Evolutionary conservation across 2,888 invertebrate genomes (phyloP).

Genomic region (Asteroscopus sphinx): DNA sequence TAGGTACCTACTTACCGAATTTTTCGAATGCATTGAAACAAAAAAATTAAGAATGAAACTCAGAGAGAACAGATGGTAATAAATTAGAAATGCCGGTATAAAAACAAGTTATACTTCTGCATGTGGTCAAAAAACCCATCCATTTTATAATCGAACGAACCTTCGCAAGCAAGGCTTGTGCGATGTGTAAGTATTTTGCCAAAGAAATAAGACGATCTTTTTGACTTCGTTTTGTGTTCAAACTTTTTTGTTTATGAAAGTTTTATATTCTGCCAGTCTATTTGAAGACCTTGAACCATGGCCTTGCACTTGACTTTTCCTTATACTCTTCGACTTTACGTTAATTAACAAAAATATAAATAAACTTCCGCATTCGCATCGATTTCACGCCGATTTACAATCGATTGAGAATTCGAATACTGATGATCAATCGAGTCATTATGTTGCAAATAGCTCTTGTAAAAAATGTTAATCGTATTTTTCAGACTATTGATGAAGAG

Average conservation of each 20-base stretch:
- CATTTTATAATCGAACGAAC: too few relatives aligned
- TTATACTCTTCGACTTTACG: constrained; percentile 8
- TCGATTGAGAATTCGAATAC: constrained; percentile 11
- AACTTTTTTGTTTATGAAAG: constrained; percentile 12
- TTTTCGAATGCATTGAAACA: too few relatives aligned
- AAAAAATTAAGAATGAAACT: too few relatives aligned
- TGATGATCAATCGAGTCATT: constrained; percentile 4
- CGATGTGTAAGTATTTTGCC: not conserved
- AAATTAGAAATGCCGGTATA: too few relatives aligned
- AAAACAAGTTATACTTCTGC: too few relatives aligned
- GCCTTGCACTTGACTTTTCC: constrained; percentile 32
- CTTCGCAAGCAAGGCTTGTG: too few relatives aligned
- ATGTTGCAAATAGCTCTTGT: constrained; percentile 1
- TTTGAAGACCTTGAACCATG: constrained; percentile 12
- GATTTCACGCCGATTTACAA: constrained; percentile 27
- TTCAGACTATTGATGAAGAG: not conserved
- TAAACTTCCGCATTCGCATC: constrained; percentile 31
- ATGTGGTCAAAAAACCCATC: too few relatives aligned
- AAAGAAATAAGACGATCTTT: too few relatives aligned
- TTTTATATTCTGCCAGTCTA: not conserved
- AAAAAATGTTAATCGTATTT: constrained; percentile 5
- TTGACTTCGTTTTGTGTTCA: not conserved
- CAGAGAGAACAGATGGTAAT: too few relatives aligned
- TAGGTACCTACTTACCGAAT: too few relatives aligned
- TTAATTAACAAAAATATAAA: constrained; percentile 27